phyloP scores from a whole-genome alignment of 2,113 vertebrate genomes.

The Leptobrachium leishanense region DNA sequence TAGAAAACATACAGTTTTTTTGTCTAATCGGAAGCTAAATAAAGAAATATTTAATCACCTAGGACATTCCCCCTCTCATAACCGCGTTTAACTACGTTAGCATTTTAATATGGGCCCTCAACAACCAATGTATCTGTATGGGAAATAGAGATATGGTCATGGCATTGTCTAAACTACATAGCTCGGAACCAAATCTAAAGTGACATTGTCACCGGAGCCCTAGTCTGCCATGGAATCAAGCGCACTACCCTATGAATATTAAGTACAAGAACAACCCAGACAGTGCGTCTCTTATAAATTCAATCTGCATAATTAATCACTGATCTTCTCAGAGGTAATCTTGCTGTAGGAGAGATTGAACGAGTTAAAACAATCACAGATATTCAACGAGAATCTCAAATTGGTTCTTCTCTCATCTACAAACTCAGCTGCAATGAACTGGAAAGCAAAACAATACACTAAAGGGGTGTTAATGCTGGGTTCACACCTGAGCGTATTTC shows the following conservation, averaged over 20 bases:
- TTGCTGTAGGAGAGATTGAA: not conserved
- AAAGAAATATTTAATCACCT: not conserved
- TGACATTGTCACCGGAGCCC: constrained; percentile 16
- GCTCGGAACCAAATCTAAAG: not conserved
- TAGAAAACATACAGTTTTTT: not conserved
- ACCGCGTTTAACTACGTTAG: not conserved
- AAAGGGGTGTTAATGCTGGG: too few species aligned
- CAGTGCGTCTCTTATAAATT: constrained; percentile 32
- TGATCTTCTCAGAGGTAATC: constrained; percentile 13
- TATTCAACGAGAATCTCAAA: constrained; percentile 1
- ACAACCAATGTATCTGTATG: not conserved
- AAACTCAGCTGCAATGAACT: not conserved
- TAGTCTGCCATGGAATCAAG: not conserved
- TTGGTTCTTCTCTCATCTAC: not conserved
- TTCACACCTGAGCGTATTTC: too few species aligned
- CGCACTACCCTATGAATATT: constrained; percentile 13
- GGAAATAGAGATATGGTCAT: not conserved
- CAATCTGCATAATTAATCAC: constrained; percentile 36
- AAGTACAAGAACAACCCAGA: constrained; percentile 32
- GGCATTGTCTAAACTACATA: not conserved
- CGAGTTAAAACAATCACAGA: not conserved
- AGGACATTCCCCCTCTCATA: not conserved
- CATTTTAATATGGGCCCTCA: not conserved
- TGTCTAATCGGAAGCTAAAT: not conserved
- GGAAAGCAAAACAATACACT: not conserved